phyloP scores from a whole-genome alignment of 2,113 vertebrate genomes.

The Stigmatopora nigra region DNA sequence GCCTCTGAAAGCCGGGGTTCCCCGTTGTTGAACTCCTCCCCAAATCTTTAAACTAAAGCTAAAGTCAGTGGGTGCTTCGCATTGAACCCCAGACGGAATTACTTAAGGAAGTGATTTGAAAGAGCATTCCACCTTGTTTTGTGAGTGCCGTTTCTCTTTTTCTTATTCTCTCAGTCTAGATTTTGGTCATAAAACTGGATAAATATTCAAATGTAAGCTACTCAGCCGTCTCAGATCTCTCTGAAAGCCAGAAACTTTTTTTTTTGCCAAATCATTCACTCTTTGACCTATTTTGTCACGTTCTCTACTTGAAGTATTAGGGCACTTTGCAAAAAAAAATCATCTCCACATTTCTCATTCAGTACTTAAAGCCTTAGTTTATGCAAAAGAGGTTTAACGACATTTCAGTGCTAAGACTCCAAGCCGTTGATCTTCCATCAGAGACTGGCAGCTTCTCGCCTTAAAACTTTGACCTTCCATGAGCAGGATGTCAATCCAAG shows the following conservation, averaged over 20 bases:
- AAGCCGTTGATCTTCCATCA: conserved; percentile 13
- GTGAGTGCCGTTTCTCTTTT: conserved; percentile 48
- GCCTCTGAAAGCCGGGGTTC: conserved; percentile 57
- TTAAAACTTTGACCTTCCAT: conserved; percentile 28
- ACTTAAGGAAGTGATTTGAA: conserved; percentile 55
- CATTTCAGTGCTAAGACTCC: conserved; percentile 22
- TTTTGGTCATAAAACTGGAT: conserved; percentile 9
- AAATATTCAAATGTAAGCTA: conserved; percentile 10
- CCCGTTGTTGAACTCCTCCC: conserved; percentile 51
- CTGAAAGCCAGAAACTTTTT: conserved; percentile 10
- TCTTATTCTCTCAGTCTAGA: conserved; percentile 35
- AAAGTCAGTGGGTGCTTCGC: conserved; percentile 32
- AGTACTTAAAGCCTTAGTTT: conserved; percentile 3
- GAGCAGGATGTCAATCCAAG: conserved; percentile 4
- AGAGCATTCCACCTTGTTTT: conserved; percentile 44
- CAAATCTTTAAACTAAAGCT: conserved; percentile 27
- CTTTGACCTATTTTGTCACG: conserved; percentile 15
- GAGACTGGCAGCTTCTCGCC: conserved; percentile 12
- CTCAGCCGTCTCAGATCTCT: conserved; percentile 9
- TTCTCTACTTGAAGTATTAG: neutral
- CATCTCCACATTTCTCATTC: neutral
- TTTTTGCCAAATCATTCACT: conserved; percentile 9
- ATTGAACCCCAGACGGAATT: conserved; percentile 48
- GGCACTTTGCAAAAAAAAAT: conserved; percentile 2
- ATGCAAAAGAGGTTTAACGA: conserved; percentile 2